Percentiles rank a stretch among this genome's conserved stretches.
phyloP scores from a whole-genome alignment of 2,113 vertebrate genomes.

The Clupea harengus region DNA sequence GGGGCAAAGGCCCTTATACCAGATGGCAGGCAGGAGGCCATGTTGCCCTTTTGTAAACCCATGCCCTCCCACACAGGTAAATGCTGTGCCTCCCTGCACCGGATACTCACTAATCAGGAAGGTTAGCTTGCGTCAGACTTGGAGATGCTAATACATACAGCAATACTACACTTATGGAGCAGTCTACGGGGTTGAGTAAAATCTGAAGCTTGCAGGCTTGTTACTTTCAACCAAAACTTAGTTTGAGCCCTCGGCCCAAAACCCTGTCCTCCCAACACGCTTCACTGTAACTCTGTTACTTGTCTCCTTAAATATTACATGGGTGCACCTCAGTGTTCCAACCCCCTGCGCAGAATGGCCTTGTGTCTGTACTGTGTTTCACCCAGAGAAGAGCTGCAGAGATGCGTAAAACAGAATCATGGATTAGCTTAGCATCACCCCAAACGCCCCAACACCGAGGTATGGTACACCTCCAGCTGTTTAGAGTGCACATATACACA shows the following conservation, averaged over 20 bases:
- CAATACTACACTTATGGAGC: background rate
- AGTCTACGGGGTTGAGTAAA: background rate
- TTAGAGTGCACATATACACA: background rate
- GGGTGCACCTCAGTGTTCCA: background rate
- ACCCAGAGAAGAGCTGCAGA: background rate
- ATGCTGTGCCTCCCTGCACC: background rate
- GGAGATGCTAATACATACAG: background rate
- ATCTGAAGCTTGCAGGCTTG: background rate
- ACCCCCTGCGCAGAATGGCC: background rate
- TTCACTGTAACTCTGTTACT: background rate
- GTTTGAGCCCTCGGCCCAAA: background rate
- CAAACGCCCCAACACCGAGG: background rate
- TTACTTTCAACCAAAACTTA: background rate
- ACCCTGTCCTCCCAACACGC: background rate
- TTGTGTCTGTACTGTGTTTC: background rate
- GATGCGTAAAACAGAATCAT: background rate
- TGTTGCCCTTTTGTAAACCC: slow-evolving; percentile 26
- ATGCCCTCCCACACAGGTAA: background rate
- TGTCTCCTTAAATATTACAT: background rate
- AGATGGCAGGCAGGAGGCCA: background rate
- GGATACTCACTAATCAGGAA: background rate
- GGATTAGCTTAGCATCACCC: background rate
- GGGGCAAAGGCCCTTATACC: background rate
- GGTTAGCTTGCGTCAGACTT: background rate
- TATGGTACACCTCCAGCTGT: background rate